Conservation (phyloP, 2,888 invertebrate species). For the Eustalomyia histrio region DNA sequence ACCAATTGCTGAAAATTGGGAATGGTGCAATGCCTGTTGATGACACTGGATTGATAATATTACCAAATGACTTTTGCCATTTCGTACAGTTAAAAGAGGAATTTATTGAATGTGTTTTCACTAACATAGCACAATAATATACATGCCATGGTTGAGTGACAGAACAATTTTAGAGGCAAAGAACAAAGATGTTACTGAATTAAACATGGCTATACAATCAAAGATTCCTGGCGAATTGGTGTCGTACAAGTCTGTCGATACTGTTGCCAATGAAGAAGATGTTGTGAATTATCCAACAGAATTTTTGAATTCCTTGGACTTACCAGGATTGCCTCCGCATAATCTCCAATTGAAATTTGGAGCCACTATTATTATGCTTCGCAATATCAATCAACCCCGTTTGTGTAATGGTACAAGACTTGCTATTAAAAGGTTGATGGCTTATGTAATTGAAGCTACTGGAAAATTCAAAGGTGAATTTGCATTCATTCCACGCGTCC, state of each 20-base stretch:
- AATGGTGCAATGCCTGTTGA: constrained; percentile 34
- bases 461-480: constrained; percentile 60
- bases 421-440: constrained; percentile 66
- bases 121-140: background rate
- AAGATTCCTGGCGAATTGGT: constrained; percentile 2
- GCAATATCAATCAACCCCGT: constrained; percentile 20
- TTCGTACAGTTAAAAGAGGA: constrained; percentile 1
- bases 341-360: constrained; percentile 30
- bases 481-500: background rate
- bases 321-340: constrained; percentile 1
- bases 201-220: constrained; percentile 3
- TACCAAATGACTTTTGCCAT: constrained; percentile 32
- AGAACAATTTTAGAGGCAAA: constrained; percentile 4
- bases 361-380: background rate
- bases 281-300: constrained; percentile 6
- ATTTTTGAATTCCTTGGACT: constrained; percentile 28
- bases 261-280: background rate
- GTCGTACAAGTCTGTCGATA: constrained; percentile 11
- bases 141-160: background rate
- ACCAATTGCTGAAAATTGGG: constrained; percentile 38
- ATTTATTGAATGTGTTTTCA: background rate
- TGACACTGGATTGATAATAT: constrained; percentile 30
- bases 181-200: constrained; percentile 1
- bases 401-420: constrained; percentile 71
- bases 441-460: constrained; percentile 68